phyloP scores from a whole-genome alignment of 2,797 vertebrate species.

The Melanotaenia pygmaea region DNA sequence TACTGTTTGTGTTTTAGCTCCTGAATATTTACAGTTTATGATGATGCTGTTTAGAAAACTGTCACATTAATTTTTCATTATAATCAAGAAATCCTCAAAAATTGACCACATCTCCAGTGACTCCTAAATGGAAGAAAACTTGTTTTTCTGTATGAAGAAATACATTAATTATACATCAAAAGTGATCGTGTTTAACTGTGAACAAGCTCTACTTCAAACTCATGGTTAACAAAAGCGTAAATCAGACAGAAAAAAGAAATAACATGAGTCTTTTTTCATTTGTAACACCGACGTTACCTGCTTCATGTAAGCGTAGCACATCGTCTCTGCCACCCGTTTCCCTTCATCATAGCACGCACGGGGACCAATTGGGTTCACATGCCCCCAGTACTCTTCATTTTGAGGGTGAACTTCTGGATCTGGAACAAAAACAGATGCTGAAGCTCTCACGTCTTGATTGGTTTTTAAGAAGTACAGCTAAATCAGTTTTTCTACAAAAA shows the following conservation, averaged over 20 bases:
- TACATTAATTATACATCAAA: background rate
- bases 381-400: constrained; percentile 98
- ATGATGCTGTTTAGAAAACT: no score
- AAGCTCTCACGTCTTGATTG: background rate
- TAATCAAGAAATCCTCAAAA: background rate
- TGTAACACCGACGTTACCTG: constrained; percentile 85
- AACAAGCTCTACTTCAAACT: background rate
- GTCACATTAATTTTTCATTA: background rate
- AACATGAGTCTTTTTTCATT: background rate
- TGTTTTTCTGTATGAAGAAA: background rate
- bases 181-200: background rate
- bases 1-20: no score
- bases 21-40: no score
- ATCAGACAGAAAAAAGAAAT: background rate
- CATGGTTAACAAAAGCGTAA: background rate
- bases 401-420: constrained; percentile 99
- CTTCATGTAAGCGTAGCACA: constrained; percentile 99
- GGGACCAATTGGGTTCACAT: constrained; percentile 97
- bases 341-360: constrained; percentile 98
- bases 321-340: constrained; percentile 97
- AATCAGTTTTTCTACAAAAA: background rate
- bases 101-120: background rate
- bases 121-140: background rate
- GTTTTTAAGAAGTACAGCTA: background rate
- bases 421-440: constrained; percentile 62